These are phyloP conservation scores for Phasia obesa DNA, from an alignment of 2,888 invertebrate species.

Conservation along the genomic window DNA sequence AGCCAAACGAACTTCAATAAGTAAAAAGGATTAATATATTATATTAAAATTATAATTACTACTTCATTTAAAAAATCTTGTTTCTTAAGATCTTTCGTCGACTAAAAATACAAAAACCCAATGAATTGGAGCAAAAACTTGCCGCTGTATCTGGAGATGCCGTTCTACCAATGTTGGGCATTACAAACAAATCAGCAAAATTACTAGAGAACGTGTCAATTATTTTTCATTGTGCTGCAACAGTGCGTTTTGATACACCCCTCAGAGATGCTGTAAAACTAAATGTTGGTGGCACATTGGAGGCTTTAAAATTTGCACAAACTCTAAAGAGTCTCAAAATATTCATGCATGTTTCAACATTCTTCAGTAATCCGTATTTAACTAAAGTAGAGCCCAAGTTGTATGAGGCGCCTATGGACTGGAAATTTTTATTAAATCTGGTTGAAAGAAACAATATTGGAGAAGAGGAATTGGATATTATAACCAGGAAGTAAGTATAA, in stretches of 20 bases:
- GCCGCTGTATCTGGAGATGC: conserved; percentile 77
- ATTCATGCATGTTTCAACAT: conserved; percentile 92
- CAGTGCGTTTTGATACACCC: conserved; percentile 91
- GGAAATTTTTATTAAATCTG: conserved; percentile 76
- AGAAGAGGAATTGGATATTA: conserved; percentile 71
- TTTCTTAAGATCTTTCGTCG: conserved; percentile 73
- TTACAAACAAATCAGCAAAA: conserved; percentile 68
- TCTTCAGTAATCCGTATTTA: conserved; percentile 92
- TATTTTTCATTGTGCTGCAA: conserved; percentile 91
- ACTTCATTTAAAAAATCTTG: too few relatives aligned
- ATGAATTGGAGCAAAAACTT: conserved; percentile 75
- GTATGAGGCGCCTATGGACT: conserved; percentile 75
- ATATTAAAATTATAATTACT: too few relatives aligned
- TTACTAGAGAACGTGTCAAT: conserved; percentile 85
- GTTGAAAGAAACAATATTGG: conserved; percentile 71
- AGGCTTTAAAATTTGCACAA: conserved; percentile 85
- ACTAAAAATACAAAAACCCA: conserved; percentile 73
- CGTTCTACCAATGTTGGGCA: conserved; percentile 74
- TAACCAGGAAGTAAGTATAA: conserved; percentile 76
- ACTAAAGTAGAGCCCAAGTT: conserved; percentile 87
- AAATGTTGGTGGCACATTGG: conserved; percentile 87
- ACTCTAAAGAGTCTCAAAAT: conserved; percentile 84
- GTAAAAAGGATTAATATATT: too few relatives aligned
- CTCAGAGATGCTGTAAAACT: conserved; percentile 85
- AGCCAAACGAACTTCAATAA: too few relatives aligned